phyloP scores from a whole-genome alignment of 2,113 vertebrate genomes.

The Holacanthus passer region DNA sequence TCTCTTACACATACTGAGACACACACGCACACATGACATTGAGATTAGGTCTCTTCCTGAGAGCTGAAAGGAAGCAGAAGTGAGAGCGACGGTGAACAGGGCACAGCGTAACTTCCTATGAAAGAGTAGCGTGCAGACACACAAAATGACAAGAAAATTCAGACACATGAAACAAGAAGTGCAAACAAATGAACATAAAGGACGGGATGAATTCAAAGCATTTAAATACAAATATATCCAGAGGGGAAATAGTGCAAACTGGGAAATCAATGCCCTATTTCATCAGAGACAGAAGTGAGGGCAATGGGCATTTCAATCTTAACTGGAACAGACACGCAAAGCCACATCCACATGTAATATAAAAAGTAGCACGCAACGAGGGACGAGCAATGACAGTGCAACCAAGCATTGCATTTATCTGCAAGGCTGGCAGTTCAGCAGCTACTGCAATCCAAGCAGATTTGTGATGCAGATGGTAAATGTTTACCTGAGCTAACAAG shows the following conservation, averaged over 20 bases:
- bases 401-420: background rate
- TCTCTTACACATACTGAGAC: slow-evolving; percentile 27
- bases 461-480: background rate
- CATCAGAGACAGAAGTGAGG: slow-evolving; percentile 45
- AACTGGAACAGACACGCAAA: slow-evolving; percentile 4
- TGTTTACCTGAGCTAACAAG: background rate
- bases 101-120: slow-evolving; percentile 50
- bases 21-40: background rate
- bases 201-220: background rate
- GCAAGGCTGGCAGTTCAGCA: background rate
- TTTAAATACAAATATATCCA: background rate
- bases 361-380: background rate
- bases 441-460: background rate
- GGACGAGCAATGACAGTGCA: background rate
- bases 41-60: slow-evolving; percentile 44
- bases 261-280: slow-evolving; percentile 13
- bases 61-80: slow-evolving; percentile 65
- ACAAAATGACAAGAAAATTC: background rate
- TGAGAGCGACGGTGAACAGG: slow-evolving; percentile 63
- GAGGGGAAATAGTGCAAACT: background rate
- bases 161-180: background rate
- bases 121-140: slow-evolving; percentile 34
- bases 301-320: slow-evolving; percentile 32
- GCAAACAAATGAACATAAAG: too few species aligned
- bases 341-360: slow-evolving; percentile 2